phyloP scores from a whole-genome alignment of 2,888 invertebrate genomes.

The Cristatella mucedo region DNA sequence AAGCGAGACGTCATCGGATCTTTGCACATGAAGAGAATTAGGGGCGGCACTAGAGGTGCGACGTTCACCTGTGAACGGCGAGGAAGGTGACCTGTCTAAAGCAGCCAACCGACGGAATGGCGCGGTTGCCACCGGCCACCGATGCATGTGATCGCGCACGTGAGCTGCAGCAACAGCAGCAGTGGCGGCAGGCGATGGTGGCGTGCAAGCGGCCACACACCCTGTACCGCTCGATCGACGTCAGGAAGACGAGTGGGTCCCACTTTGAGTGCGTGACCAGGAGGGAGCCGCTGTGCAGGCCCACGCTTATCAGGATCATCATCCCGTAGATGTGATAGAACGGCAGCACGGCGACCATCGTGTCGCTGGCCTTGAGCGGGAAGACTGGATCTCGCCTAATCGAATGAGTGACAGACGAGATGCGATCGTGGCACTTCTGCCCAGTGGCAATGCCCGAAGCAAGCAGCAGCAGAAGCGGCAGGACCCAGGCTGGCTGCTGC shows the following conservation, averaged over 20 bases:
- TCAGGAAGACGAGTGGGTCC: conserved; percentile 51
- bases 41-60: conserved; percentile 60
- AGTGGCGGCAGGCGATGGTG: too few relatives aligned
- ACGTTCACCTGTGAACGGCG: conserved; percentile 48
- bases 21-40: conserved; percentile 56
- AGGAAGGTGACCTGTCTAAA: too few relatives aligned
- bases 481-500: too few relatives aligned
- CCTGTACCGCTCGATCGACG: conserved; percentile 49
- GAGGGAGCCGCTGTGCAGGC: conserved; percentile 49
- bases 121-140: too few relatives aligned
- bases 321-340: conserved; percentile 69
- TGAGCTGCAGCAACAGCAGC: not conserved
- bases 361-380: conserved; percentile 16
- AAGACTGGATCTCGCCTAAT: too few relatives aligned
- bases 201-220: conserved; percentile 38
- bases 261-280: conserved; percentile 57
- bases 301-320: conserved; percentile 46
- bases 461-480: too few relatives aligned
- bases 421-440: too few relatives aligned
- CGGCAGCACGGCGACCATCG: conserved; percentile 53
- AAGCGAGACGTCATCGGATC: conserved; percentile 53
- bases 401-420: too few relatives aligned
- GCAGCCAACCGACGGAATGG: too few relatives aligned
- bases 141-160: not conserved
- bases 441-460: too few relatives aligned